Evolutionary conservation across 2,888 invertebrate genomes (phyloP).

Genomic region (Dynastes hyllus): DNA sequence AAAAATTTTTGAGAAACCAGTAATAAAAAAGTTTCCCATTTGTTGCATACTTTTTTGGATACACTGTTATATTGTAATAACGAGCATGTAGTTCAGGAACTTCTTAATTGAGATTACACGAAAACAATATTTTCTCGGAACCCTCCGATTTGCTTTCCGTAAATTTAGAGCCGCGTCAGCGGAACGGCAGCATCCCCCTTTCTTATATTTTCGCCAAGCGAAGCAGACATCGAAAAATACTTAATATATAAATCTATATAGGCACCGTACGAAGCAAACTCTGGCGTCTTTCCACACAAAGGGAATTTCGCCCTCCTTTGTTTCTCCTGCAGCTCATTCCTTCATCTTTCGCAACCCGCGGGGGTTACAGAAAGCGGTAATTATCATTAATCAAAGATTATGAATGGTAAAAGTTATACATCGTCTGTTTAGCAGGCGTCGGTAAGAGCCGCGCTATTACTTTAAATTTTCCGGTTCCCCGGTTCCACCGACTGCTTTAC

Average conservation of each 20-base stretch:
- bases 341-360: conserved; percentile 65
- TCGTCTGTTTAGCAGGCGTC: conserved; percentile 62
- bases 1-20: no score
- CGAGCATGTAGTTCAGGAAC: background rate
- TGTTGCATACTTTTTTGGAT: no score
- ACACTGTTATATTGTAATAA: no score
- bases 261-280: background rate
- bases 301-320: conserved; percentile 51
- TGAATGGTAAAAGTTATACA: conserved; percentile 70
- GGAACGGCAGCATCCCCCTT: background rate
- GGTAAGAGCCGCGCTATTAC: conserved; percentile 52
- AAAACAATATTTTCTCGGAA: conserved; percentile 27
- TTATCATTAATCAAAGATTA: conserved; percentile 71
- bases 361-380: conserved; percentile 61
- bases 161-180: conserved; percentile 22
- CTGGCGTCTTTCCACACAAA: background rate
- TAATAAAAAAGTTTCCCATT: no score
- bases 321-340: conserved; percentile 55
- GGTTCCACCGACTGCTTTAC: background rate
- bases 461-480: conserved; percentile 63
- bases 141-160: conserved; percentile 3
- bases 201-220: background rate
- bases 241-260: conserved; percentile 37
- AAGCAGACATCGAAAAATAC: conserved; percentile 36
- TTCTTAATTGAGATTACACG: conserved; percentile 16